phyloP scores from a whole-genome alignment of 92 coral and sea anemone genomes.

The Hydrozoanthus gracilis region DNA sequence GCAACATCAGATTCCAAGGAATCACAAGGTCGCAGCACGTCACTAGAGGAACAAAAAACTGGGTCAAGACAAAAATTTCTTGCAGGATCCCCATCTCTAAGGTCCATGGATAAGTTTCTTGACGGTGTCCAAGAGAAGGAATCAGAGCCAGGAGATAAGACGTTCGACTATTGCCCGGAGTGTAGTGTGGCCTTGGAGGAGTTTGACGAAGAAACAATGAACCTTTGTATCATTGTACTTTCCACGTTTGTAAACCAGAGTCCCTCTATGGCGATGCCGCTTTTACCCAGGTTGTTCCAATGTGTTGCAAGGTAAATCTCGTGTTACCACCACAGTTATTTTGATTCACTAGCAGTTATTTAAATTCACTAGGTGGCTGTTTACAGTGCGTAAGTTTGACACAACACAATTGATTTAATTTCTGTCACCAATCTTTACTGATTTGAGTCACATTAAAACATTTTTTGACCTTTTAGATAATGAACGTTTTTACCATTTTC shows the following conservation, averaged over 20 bases:
- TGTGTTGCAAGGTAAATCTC: constrained; percentile 87
- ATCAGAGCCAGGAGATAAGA: constrained; percentile 63
- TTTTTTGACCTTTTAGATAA: too few relatives aligned
- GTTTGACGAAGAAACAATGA: constrained; percentile 97
- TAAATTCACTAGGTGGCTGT: too few relatives aligned
- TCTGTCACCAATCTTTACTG: too few relatives aligned
- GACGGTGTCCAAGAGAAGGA: constrained; percentile 75
- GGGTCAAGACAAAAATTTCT: constrained; percentile 70
- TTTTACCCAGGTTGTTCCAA: constrained; percentile 84
- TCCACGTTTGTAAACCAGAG: constrained; percentile 97
- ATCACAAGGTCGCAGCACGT: constrained; percentile 5
- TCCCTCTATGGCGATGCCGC: constrained; percentile 97
- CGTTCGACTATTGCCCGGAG: constrained; percentile 89
- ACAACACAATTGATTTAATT: too few relatives aligned
- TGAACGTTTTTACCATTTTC: too few relatives aligned
- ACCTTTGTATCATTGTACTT: constrained; percentile 89
- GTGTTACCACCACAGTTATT: not conserved
- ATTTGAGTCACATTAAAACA: too few relatives aligned
- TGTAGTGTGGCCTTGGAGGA: constrained; percentile 92
- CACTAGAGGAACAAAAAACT: constrained; percentile 31
- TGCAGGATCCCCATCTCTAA: constrained; percentile 66
- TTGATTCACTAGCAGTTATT: too few relatives aligned
- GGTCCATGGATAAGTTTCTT: constrained; percentile 72
- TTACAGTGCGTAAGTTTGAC: too few relatives aligned
- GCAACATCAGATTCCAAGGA: constrained; percentile 26